phyloP scores from a whole-genome alignment of 2,113 vertebrate species.

The Sturnira hondurensis region DNA sequence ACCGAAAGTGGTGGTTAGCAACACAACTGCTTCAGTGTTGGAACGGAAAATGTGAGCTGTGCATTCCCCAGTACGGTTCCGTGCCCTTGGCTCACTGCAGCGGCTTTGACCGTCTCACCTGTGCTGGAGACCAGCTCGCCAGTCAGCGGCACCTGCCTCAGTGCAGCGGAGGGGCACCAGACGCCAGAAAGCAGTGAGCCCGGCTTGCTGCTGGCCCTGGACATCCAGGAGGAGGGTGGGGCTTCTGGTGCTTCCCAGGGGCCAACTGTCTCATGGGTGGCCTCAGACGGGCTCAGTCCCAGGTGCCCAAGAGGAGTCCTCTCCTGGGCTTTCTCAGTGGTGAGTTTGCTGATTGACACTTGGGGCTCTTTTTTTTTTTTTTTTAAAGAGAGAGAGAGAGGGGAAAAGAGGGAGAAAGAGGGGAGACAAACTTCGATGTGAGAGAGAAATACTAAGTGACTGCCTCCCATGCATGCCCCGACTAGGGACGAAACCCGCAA shows the following conservation, averaged over 20 bases:
- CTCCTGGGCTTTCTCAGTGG: background rate
- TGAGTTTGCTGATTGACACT: rapidly evolving
- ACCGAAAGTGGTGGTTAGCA: rapidly evolving
- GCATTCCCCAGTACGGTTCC: background rate
- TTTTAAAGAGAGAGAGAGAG: no score
- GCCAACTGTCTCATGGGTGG: background rate
- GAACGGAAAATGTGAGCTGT: rapidly evolving
- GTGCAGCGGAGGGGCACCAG: background rate
- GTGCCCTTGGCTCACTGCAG: no score
- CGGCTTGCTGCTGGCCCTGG: background rate
- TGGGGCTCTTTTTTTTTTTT: background rate
- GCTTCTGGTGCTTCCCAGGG: background rate
- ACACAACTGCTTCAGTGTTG: rapidly evolving
- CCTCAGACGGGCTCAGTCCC: rapidly evolving
- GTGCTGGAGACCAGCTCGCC: background rate
- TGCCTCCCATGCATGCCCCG: no score
- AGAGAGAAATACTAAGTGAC: no score
- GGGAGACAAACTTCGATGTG: no score
- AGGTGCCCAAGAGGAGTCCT: background rate
- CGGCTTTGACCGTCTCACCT: background rate
- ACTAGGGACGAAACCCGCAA: no score
- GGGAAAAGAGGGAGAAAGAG: no score
- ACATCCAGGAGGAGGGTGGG: background rate
- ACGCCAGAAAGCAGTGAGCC: rapidly evolving
- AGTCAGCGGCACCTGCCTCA: background rate